These are phyloP conservation scores for Drosophila quinaria DNA, from an alignment of 2,888 invertebrate species.

Conservation along the genomic window DNA sequence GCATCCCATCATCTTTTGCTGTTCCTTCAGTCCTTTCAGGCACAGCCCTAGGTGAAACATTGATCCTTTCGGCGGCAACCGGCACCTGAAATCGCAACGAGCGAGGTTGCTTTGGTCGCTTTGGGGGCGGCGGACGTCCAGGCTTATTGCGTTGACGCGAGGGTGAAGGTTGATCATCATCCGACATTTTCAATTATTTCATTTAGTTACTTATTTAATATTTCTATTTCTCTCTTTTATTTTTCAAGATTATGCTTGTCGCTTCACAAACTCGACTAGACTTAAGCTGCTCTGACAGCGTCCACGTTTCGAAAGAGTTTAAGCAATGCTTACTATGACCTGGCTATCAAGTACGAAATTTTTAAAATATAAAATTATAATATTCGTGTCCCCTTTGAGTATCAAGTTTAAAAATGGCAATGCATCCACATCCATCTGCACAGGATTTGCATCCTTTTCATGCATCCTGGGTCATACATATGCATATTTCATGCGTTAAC, in stretches of 20 bases:
- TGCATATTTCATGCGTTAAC: constrained; percentile 84
- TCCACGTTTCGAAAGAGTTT: constrained; percentile 37
- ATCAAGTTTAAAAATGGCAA: constrained; percentile 12
- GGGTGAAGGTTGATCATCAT: background rate
- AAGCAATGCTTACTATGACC: constrained; percentile 60
- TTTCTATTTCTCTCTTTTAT: background rate
- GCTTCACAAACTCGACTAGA: constrained; percentile 21
- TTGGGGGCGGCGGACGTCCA: background rate
- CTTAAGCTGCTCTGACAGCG: constrained; percentile 33
- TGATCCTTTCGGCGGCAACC: background rate
- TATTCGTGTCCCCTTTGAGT: background rate
- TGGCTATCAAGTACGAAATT: too few species aligned
- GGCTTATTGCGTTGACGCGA: background rate
- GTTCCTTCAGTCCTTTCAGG: background rate
- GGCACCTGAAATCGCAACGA: background rate
- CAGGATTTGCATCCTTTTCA: constrained; percentile 29
- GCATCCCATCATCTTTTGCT: background rate
- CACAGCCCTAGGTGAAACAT: background rate
- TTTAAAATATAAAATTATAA: too few species aligned
- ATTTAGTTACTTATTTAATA: background rate
- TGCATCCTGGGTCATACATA: constrained; percentile 47
- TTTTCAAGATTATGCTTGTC: background rate
- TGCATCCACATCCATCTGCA: constrained; percentile 40
- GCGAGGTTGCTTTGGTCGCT: constrained; percentile 15
- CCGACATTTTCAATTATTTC: constrained; percentile 19